phyloP scores from a whole-genome alignment of 2,888 invertebrate species.

The Sisyra nigra region DNA sequence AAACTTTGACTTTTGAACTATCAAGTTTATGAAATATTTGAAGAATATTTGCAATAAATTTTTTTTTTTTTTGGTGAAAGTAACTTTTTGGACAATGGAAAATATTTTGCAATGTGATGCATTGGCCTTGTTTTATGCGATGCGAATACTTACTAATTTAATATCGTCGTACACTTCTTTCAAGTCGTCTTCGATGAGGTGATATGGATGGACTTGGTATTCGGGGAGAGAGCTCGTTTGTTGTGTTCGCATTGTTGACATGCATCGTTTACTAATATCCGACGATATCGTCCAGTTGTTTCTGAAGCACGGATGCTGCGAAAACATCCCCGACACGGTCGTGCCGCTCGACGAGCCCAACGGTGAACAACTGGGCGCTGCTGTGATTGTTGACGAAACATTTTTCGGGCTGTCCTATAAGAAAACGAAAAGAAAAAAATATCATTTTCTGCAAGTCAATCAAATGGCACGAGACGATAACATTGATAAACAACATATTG shows the following conservation, averaged over 20 bases:
- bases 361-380: too few relatives aligned
- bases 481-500: too few relatives aligned
- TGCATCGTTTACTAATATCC: conserved; percentile 31
- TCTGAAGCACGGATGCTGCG: conserved; percentile 21
- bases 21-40: too few relatives aligned
- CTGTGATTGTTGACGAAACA: too few relatives aligned
- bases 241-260: conserved; percentile 60
- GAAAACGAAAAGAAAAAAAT: not conserved
- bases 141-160: conserved; percentile 59
- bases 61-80: too few relatives aligned
- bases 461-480: too few relatives aligned
- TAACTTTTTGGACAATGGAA: too few relatives aligned
- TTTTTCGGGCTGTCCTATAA: not conserved
- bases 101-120: too few relatives aligned
- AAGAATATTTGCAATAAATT: too few relatives aligned
- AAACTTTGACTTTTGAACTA: too few relatives aligned
- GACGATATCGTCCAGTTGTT: conserved; percentile 20
- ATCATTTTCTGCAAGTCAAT: not conserved
- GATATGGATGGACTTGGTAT: conserved; percentile 74
- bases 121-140: too few relatives aligned
- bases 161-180: conserved; percentile 76
- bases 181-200: conserved; percentile 72
- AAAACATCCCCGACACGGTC: conserved; percentile 23
- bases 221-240: conserved; percentile 68
- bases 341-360: too few relatives aligned